Conservation (phyloP, 1,140 invertebrate species). For the Formica exsecta region DNA sequence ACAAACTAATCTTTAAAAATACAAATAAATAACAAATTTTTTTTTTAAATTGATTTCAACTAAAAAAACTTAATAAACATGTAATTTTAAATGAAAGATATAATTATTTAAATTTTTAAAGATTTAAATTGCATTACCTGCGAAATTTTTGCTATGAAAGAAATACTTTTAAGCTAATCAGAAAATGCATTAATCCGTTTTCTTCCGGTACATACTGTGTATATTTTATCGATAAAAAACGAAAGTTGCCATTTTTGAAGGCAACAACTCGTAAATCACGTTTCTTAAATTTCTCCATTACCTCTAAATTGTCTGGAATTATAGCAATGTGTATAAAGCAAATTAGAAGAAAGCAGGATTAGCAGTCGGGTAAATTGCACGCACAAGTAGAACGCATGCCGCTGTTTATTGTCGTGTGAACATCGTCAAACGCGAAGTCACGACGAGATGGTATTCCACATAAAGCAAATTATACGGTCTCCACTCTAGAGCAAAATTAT, state of each 20-base stretch:
- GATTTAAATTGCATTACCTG: too few relatives aligned
- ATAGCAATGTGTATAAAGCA: conserved; percentile 13
- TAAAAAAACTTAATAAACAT: background rate
- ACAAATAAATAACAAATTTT: too few relatives aligned
- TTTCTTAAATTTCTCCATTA: background rate
- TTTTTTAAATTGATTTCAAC: background rate
- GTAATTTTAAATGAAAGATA: background rate
- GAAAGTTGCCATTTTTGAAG: background rate
- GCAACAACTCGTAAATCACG: background rate
- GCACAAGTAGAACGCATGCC: background rate
- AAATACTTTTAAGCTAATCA: background rate
- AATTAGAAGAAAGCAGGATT: conserved; percentile 19
- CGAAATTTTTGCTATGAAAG: background rate
- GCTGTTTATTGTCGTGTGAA: conserved; percentile 21
- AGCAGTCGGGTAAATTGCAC: conserved; percentile 26
- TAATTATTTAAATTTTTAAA: background rate
- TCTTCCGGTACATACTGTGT: background rate
- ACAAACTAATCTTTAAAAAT: too few relatives aligned
- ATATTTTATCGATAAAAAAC: conserved; percentile 12
- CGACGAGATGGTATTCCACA: conserved; percentile 70
- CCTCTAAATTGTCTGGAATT: conserved; percentile 28
- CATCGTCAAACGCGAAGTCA: conserved; percentile 66
- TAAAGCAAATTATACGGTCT: conserved; percentile 73
- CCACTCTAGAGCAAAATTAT: conserved; percentile 61
- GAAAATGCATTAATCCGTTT: background rate